phyloP scores from a whole-genome alignment of 2,888 invertebrate species.

The Ormyrus labotus region DNA sequence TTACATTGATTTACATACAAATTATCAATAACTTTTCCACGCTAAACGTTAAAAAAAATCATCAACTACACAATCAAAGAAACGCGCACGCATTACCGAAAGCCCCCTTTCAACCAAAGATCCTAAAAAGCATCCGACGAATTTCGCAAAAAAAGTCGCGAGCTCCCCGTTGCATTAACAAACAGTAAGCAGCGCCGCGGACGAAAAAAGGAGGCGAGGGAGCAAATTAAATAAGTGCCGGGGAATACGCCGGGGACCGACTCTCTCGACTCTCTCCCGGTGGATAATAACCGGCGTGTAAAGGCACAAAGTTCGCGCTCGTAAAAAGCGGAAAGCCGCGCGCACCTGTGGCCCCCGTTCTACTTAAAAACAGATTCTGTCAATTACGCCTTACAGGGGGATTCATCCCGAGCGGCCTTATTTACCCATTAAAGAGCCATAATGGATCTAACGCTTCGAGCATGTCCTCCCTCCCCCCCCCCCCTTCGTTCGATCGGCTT shows the following conservation, averaged over 20 bases:
- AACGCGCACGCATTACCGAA: too few species aligned
- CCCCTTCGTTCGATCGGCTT: conserved; percentile 7
- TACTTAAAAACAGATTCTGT: conserved; percentile 56
- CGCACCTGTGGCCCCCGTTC: conserved; percentile 44
- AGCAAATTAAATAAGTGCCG: conserved; percentile 25
- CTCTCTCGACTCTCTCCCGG: too few species aligned
- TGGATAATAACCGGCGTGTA: not conserved
- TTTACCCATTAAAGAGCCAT: conserved; percentile 53
- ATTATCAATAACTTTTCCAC: too few species aligned
- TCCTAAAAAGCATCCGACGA: too few species aligned
- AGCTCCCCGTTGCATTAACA: not conserved
- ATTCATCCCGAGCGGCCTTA: conserved; percentile 23
- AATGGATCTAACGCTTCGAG: conserved; percentile 50
- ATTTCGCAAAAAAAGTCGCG: too few species aligned
- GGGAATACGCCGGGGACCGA: too few species aligned
- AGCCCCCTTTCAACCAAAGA: too few species aligned
- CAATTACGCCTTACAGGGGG: conserved; percentile 52
- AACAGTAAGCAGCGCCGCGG: not conserved
- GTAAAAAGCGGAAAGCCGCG: not conserved
- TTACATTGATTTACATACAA: too few species aligned
- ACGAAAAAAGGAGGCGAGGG: not conserved
- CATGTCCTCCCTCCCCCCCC: not conserved
- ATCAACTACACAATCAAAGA: too few species aligned
- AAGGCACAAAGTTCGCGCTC: conserved; percentile 12
- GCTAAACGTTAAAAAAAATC: too few species aligned